These are phyloP conservation scores for Sylvicola fuscatus DNA, from an alignment of 2,888 invertebrate species.

Conservation along the genomic window DNA sequence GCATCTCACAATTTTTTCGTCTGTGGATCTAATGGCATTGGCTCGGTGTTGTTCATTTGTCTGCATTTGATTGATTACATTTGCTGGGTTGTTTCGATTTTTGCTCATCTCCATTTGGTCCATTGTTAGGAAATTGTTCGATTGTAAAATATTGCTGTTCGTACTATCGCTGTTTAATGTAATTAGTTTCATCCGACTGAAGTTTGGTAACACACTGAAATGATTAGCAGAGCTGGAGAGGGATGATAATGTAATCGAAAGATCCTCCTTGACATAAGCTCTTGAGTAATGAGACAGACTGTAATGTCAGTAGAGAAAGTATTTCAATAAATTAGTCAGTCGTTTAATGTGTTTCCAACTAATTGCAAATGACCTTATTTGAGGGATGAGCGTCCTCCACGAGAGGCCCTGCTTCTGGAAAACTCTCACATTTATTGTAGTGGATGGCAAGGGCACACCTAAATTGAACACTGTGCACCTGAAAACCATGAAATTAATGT, in stretches of 20 bases:
- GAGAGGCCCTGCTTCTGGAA: conserved; percentile 14
- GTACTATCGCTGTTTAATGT: too few relatives aligned
- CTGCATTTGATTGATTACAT: too few relatives aligned
- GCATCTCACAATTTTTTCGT: too few relatives aligned
- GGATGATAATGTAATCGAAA: conserved; percentile 17
- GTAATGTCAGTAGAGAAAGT: background rate
- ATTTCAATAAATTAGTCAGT: background rate
- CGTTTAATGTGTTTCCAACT: background rate
- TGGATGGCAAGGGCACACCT: conserved; percentile 15
- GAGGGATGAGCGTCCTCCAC: conserved; percentile 17
- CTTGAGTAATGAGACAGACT: conserved; percentile 9
- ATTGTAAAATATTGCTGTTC: too few relatives aligned
- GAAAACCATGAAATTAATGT: conserved; percentile 7
- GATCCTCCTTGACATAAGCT: conserved; percentile 9
- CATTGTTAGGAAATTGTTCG: too few relatives aligned
- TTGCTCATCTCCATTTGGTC: too few relatives aligned
- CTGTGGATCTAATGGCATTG: too few relatives aligned
- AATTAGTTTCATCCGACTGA: too few relatives aligned
- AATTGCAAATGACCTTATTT: conserved; percentile 13
- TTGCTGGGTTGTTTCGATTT: too few relatives aligned
- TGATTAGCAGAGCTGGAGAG: too few relatives aligned
- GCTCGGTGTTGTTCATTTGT: too few relatives aligned
- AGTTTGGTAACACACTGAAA: too few relatives aligned
- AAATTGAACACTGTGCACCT: conserved; percentile 16
- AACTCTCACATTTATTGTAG: conserved; percentile 14